Percentiles rank a stretch among this genome's conserved stretches.
These are phyloP conservation scores for Drosophila subobscura DNA, from an alignment of 1,140 invertebrate species.

Conservation along the genomic window DNA sequence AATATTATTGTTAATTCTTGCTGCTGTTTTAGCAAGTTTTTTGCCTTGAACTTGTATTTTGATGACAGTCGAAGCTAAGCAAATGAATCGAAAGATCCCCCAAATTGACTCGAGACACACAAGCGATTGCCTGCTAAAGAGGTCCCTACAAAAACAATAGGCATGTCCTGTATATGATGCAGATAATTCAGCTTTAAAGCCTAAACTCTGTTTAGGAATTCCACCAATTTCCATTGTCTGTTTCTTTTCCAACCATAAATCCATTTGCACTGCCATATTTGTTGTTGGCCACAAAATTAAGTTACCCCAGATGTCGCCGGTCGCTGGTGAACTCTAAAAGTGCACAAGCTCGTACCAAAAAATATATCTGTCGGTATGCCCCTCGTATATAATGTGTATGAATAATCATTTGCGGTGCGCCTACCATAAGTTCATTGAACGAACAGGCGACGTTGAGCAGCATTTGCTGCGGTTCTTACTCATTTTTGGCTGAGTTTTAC, in stretches of 20 bases:
- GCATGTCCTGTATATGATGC: no score
- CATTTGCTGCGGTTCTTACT: slow-evolving; percentile 53
- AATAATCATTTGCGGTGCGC: slow-evolving; percentile 31
- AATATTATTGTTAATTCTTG: not conserved
- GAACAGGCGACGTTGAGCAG: slow-evolving; percentile 11
- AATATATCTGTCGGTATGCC: slow-evolving; percentile 8
- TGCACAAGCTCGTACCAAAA: no score
- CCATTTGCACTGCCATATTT: not conserved
- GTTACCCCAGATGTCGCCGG: slow-evolving; percentile 23
- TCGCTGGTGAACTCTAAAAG: slow-evolving; percentile 15
- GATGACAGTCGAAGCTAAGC: no score
- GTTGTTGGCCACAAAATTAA: not conserved
- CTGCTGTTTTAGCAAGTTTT: not conserved
- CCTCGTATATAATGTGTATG: slow-evolving; percentile 1
- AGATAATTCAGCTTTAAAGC: no score
- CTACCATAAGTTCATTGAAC: slow-evolving; percentile 67
- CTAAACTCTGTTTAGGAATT: no score
- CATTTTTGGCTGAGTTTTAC: slow-evolving; percentile 67
- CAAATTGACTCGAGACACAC: no score
- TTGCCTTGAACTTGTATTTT: no score
- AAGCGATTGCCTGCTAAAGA: no score
- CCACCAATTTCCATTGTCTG: no score
- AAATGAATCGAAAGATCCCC: no score
- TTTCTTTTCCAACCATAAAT: not conserved
- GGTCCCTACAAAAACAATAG: no score